Evolutionary conservation across 2,113 vertebrate species (phyloP).

Genomic region (Tenrec ecaudatus): DNA sequence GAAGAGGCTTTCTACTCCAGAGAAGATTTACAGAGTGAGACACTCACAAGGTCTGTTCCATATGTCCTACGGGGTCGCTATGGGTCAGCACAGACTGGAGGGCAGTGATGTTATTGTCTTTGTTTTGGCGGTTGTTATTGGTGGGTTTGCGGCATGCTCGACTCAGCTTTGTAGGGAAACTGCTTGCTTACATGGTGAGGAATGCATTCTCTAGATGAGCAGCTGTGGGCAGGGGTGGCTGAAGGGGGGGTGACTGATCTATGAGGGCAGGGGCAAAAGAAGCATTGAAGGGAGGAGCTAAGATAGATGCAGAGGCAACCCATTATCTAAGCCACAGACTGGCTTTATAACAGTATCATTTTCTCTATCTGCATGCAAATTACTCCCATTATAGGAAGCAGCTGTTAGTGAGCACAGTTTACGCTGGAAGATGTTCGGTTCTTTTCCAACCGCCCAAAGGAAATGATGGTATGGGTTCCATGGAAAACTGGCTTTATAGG

Average conservation of each 20-base stretch:
- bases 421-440: slow-evolving; percentile 43
- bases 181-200: not conserved
- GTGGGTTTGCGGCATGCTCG: not conserved
- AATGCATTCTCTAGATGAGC: not conserved
- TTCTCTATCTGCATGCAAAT: slow-evolving; percentile 75
- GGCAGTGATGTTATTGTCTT: too few relatives aligned
- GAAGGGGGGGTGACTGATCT: not conserved
- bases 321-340: not conserved
- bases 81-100: too few relatives aligned
- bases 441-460: slow-evolving; percentile 50
- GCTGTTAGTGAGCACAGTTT: slow-evolving; percentile 66
- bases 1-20: too few relatives aligned
- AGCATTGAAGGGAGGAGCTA: not conserved
- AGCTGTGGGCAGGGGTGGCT: not conserved
- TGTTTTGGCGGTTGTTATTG: not conserved
- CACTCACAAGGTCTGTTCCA: too few relatives aligned
- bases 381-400: slow-evolving; percentile 76
- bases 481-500: slow-evolving; percentile 46
- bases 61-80: too few relatives aligned
- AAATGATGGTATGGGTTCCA: slow-evolving; percentile 64
- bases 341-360: slow-evolving; percentile 44
- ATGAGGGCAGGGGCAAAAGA: not conserved
- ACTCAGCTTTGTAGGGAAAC: not conserved
- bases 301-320: not conserved
- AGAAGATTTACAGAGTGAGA: too few relatives aligned